Evolutionary conservation across 1,140 invertebrate species (phyloP).

Genomic region (Cotesia chilonis): DNA sequence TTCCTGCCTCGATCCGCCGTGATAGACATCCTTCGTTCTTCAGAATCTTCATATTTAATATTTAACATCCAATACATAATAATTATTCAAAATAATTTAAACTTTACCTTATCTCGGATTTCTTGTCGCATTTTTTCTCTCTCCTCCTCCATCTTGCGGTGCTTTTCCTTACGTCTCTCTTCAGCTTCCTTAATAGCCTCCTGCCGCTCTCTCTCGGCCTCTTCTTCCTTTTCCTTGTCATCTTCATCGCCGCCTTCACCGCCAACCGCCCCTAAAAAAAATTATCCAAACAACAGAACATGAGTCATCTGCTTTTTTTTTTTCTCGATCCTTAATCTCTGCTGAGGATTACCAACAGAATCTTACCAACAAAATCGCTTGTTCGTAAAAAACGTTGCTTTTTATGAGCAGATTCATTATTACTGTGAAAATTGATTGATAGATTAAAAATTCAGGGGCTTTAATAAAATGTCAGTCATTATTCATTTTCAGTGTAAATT

Average conservation of each 20-base stretch:
- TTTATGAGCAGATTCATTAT: no score
- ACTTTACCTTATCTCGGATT: constrained; percentile 93
- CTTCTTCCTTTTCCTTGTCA: constrained; percentile 93
- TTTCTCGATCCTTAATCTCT: background rate
- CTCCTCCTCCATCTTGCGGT: constrained; percentile 98
- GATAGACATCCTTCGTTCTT: no score
- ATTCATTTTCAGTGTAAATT: no score
- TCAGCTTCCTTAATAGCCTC: constrained; percentile 94
- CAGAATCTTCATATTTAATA: no score
- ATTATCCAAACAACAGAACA: constrained; percentile 21
- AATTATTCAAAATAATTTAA: background rate
- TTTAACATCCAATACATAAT: no score
- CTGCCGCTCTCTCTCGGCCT: constrained; percentile 91
- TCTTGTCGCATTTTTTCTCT: constrained; percentile 97
- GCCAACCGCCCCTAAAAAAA: constrained; percentile 81
- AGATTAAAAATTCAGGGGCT: no score
- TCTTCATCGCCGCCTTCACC: constrained; percentile 88
- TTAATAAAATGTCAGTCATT: no score
- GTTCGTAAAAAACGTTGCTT: no score
- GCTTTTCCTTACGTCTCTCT: constrained; percentile 94
- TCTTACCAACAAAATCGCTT: background rate
- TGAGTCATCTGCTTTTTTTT: background rate
- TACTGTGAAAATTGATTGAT: no score
- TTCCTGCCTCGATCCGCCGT: no score
- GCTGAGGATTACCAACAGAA: background rate